phyloP scores from a whole-genome alignment of 2,797 vertebrate species.

The Enteromius paludinosus region DNA sequence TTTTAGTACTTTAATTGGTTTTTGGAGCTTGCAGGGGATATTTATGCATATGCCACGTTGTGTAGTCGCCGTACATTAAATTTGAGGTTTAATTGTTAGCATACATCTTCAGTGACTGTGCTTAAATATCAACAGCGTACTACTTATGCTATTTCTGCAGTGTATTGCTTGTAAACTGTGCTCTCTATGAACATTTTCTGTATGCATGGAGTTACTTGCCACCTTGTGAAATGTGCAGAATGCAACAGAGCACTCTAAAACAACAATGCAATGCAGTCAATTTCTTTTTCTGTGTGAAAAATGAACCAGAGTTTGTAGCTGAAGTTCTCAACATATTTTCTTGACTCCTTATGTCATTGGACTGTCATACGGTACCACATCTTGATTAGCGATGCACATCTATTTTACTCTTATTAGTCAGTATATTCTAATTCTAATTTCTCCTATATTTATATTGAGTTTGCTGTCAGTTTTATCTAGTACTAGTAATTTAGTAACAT shows the following conservation, averaged over 20 bases:
- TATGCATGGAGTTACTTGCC: neutral
- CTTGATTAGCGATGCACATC: neutral
- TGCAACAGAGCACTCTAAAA: neutral
- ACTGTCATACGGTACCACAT: neutral
- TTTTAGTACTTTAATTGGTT: conserved; percentile 30
- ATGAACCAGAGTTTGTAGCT: neutral
- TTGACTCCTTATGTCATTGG: neutral
- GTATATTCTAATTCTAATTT: neutral
- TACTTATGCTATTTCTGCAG: neutral
- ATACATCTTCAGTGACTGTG: neutral
- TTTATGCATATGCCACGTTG: neutral
- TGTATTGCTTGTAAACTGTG: neutral
- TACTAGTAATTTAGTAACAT: neutral
- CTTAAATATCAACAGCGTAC: neutral
- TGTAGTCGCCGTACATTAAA: neutral
- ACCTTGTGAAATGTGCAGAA: neutral
- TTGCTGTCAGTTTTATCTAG: neutral
- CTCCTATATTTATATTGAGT: neutral
- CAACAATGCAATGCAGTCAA: neutral
- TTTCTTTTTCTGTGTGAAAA: neutral
- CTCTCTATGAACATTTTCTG: neutral
- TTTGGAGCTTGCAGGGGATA: neutral
- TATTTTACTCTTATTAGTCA: neutral
- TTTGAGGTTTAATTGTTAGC: conserved; percentile 1
- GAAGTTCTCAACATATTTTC: neutral